Base-by-base conservation (phyloP, 2,888 invertebrate genomes). In the Drosophila rubida region DNA sequence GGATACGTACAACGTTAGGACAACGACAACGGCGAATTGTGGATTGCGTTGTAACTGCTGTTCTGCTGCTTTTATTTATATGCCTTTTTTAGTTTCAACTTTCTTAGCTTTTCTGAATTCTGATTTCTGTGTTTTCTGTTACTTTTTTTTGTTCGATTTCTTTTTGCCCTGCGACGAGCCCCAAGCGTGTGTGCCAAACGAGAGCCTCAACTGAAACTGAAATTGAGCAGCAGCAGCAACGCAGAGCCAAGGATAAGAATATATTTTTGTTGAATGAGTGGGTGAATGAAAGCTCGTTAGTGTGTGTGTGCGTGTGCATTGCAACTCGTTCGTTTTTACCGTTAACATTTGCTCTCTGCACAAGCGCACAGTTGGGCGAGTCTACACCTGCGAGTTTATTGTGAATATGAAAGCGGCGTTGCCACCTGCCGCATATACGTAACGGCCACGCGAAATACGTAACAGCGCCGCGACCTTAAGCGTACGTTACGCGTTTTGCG, bases 261-360 rank as follows among this genome's bases (percentile, higher is more conserved):
- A 76, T 75, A 82, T 73, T 87, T 79, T 87, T 83, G 84, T 83
- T 82, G 87, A 83, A 86, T 86, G 81, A 83, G 80, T 80, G 74
- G 71, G 70, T 83, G 67, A 75, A 78, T 84, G 81, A 78, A 84
- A 69, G 68, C 45, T 35, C 37, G 6, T 27, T n/a, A 30, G 22
- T 23, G 53, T 55, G 22, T 30, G 50, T 37, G 27, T 19, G 54
- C 53, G 37, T 50, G 65, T 61, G 48, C 23, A 16, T 39, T 58
- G 41, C 53, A 54, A 83, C 80, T 80, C 87, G 84, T 64, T 83
- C 22, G 25, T 60, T 65, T 64, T 64, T 42, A 64, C 62, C 69
- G 70, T 60, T 64, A 69, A 62, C 25, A 54, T 37, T 69, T 13
- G n/a, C 75, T 69, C 74, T 51, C 19, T 58, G 77, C 65, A 62